Conservation (phyloP, 1,140 invertebrate genomes). For the Teleogryllus occipitalis region DNA sequence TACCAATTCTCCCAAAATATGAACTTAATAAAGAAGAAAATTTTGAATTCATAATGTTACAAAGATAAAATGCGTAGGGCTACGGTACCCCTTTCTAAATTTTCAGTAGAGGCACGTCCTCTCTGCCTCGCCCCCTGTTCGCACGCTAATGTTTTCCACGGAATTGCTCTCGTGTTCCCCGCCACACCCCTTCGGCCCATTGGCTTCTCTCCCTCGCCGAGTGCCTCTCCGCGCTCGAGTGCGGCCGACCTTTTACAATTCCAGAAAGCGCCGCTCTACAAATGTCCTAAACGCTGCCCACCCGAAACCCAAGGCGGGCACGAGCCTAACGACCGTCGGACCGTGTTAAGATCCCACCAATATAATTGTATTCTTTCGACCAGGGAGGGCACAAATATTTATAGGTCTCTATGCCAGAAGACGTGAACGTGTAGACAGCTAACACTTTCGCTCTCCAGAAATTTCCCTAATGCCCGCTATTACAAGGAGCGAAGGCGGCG, state of each 20-base stretch:
- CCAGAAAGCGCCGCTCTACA: background rate
- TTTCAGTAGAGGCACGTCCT: no score
- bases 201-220: no score
- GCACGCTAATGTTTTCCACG: no score
- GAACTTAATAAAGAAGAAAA: no score
- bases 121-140: no score
- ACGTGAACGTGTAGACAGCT: background rate
- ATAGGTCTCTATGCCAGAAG: background rate
- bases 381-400: background rate
- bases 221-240: background rate
- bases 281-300: background rate
- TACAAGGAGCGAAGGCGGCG: background rate
- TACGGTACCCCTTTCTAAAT: no score
- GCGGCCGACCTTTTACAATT: background rate
- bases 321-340: background rate
- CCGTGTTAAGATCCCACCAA: background rate
- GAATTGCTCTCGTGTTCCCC: background rate
- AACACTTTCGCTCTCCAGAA: conserved; percentile 3
- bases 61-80: no score
- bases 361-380: background rate
- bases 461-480: background rate
- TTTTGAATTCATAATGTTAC: no score
- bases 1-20: no score
- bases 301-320: background rate
- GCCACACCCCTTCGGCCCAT: background rate